These are phyloP conservation scores for Drosophila pectinifera DNA, from an alignment of 1,140 invertebrate genomes.

Conservation along the genomic window DNA sequence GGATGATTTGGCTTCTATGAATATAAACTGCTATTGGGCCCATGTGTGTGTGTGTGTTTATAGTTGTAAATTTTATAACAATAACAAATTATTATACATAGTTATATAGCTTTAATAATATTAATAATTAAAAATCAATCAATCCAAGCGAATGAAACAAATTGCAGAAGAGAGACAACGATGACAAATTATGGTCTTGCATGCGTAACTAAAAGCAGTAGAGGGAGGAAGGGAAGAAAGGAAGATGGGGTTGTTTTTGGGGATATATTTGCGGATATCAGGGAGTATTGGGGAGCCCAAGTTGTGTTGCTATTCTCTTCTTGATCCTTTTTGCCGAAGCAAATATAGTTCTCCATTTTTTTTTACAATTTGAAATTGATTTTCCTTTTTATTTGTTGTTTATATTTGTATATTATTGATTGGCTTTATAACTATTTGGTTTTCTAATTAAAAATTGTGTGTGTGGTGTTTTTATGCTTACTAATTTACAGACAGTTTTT, in stretches of 20 bases:
- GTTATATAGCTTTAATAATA: conserved; percentile 73
- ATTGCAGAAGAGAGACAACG: conserved; percentile 44
- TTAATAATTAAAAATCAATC: conserved; percentile 68
- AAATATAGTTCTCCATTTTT: conserved; percentile 28
- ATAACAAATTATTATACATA: conserved; percentile 78
- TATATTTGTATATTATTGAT: conserved; percentile 46
- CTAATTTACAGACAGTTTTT: conserved; percentile 74
- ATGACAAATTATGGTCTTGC: conserved; percentile 21
- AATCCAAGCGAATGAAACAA: conserved; percentile 50
- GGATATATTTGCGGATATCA: background rate
- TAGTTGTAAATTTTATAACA: conserved; percentile 72
- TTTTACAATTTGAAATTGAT: conserved; percentile 70
- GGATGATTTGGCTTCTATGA: conserved; percentile 71
- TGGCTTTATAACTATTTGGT: conserved; percentile 64
- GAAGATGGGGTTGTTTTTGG: background rate
- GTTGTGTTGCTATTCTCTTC: conserved; percentile 2
- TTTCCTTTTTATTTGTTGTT: conserved; percentile 41
- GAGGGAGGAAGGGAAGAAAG: background rate
- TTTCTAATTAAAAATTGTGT: conserved; percentile 74
- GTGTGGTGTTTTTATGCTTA: conserved; percentile 34
- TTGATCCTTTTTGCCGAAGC: conserved; percentile 19
- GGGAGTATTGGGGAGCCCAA: conserved; percentile 5
- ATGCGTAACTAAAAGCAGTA: conserved; percentile 27
- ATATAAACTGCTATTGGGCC: conserved; percentile 61
- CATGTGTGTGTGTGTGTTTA: conserved; percentile 60